Percentiles rank a stretch among this genome's conserved stretches.
Evolutionary conservation across 2,888 invertebrate species (phyloP).

Genomic region (Xylota sylvarum): DNA sequence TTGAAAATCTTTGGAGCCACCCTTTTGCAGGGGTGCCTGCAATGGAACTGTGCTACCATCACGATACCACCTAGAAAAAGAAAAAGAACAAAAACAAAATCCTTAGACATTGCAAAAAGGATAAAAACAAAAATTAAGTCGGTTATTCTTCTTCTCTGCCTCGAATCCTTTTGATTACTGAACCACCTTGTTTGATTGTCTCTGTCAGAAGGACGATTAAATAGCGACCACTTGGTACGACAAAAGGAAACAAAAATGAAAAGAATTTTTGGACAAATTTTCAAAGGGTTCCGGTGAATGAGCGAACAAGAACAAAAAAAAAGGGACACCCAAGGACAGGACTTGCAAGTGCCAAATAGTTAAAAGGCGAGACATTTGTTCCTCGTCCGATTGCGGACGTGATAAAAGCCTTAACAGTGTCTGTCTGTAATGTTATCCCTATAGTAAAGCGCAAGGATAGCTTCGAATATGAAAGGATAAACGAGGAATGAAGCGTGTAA

Average conservation of each 20-base stretch:
- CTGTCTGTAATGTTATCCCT: conserved; percentile 16
- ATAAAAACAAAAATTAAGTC: background rate
- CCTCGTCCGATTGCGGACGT: conserved; percentile 61
- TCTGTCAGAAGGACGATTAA: conserved; percentile 13
- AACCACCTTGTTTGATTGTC: conserved; percentile 34
- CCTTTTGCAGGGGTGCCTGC: conserved; percentile 89
- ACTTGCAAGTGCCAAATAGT: conserved; percentile 56
- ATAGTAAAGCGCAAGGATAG: background rate
- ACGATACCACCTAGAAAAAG: conserved; percentile 89
- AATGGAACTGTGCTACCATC: conserved; percentile 91
- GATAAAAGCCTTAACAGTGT: conserved; percentile 52
- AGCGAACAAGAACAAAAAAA: background rate
- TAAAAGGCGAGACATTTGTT: conserved; percentile 52
- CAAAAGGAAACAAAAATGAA: conserved; percentile 4
- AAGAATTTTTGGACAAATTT: conserved; percentile 13
- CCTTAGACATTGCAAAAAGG: conserved; percentile 5
- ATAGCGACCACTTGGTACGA: conserved; percentile 14
- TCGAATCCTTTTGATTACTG: conserved; percentile 11
- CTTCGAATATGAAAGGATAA: background rate
- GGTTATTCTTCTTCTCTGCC: background rate
- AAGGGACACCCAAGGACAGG: conserved; percentile 10
- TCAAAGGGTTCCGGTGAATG: background rate
- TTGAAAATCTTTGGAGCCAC: conserved; percentile 90
- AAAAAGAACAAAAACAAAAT: conserved; percentile 14
- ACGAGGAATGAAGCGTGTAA: conserved; percentile 56